phyloP scores from a whole-genome alignment of 2,797 vertebrate genomes.

The Paramormyrops hopkinsi region DNA sequence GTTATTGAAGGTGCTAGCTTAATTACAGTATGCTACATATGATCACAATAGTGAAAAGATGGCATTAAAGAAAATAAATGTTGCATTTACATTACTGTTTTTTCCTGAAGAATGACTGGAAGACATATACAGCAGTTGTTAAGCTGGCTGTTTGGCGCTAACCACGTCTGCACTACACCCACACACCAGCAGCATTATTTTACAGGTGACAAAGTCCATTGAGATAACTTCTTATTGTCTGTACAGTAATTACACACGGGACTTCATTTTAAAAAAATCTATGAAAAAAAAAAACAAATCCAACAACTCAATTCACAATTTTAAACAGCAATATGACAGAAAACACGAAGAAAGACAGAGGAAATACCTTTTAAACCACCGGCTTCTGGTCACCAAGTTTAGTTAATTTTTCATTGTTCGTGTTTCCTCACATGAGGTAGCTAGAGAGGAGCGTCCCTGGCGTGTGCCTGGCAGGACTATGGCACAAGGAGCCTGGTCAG shows the following conservation, averaged over 20 bases:
- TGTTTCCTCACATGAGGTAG: not conserved
- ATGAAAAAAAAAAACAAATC: not conserved
- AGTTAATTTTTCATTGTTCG: not conserved
- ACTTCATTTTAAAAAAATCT: not conserved
- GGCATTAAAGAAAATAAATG: not conserved
- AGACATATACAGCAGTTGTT: not conserved
- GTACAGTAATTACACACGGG: not conserved
- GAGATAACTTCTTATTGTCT: not conserved
- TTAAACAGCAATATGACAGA: not conserved
- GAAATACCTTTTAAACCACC: not conserved
- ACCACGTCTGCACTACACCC: not conserved
- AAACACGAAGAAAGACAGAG: not conserved
- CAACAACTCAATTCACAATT: not conserved
- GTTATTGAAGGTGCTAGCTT: not conserved
- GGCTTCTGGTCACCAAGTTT: not conserved
- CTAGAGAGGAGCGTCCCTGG: not conserved
- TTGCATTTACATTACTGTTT: not conserved
- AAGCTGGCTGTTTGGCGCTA: not conserved
- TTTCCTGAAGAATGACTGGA: not conserved
- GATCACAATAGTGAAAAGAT: not conserved
- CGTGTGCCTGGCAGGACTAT: not conserved
- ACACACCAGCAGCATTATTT: not conserved
- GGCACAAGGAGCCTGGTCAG: not conserved
- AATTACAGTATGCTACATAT: not conserved
- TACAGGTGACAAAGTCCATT: conserved; percentile 3